phyloP scores from a whole-genome alignment of 2,797 vertebrate species.

The Melanotaenia parkinsoni region DNA sequence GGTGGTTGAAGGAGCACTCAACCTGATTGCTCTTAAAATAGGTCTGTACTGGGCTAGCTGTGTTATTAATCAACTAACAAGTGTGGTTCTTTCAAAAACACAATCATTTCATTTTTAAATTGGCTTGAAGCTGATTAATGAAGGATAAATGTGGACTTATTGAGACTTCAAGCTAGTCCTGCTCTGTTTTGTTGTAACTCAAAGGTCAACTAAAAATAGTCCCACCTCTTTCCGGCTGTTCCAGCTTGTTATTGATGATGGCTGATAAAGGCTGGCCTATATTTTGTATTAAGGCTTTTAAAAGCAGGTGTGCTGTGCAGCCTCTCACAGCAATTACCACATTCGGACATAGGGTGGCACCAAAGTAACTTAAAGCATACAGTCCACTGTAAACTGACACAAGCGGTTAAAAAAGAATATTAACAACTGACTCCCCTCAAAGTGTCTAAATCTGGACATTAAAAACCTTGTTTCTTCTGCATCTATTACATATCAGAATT shows the following conservation, averaged over 20 bases:
- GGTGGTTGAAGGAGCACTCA: neutral
- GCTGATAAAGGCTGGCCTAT: neutral
- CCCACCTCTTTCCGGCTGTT: neutral
- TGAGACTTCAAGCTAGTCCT: neutral
- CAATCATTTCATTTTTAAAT: slow-evolving; percentile 8
- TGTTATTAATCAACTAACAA: slow-evolving; percentile 16
- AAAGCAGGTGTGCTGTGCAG: neutral
- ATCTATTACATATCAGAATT: neutral
- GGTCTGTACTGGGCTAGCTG: neutral
- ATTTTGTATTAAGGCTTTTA: neutral
- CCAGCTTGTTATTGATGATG: no score
- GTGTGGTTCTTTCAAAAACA: slow-evolving; percentile 10
- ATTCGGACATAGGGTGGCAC: neutral
- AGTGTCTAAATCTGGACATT: no score
- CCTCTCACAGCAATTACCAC: neutral
- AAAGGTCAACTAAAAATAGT: neutral
- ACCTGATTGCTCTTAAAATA: neutral
- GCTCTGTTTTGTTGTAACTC: neutral
- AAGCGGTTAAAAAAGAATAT: neutral
- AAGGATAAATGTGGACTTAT: neutral
- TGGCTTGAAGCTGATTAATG: slow-evolving; percentile 5
- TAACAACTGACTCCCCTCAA: neutral
- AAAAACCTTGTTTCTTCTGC: no score
- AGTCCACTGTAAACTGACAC: neutral
- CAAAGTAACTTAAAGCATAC: neutral